These are phyloP conservation scores for Nautilus pompilius DNA, from an alignment of 1,140 invertebrate species.

Conservation along the genomic window DNA sequence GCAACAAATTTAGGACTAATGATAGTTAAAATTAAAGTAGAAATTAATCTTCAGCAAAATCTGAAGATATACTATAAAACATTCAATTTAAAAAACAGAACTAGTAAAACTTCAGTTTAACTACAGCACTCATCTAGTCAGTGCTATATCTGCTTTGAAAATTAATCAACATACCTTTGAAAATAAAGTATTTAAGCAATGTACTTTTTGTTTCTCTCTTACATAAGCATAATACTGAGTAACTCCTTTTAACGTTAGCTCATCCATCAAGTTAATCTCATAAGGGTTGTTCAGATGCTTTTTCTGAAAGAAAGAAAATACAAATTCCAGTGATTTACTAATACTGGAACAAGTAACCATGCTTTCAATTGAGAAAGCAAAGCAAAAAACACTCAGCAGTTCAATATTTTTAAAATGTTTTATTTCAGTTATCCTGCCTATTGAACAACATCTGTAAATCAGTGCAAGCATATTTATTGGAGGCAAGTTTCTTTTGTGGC, in stretches of 20 bases:
- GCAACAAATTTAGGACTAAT: too few species aligned
- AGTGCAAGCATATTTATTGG: too few species aligned
- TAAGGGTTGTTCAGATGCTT: slow-evolving; percentile 95
- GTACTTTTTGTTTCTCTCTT: slow-evolving; percentile 99
- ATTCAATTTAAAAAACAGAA: neutral
- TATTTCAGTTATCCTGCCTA: too few species aligned
- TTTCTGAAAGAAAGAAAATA: slow-evolving; percentile 62
- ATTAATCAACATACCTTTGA: slow-evolving; percentile 74
- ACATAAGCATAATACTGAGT: slow-evolving; percentile 99
- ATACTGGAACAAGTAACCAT: too few species aligned
- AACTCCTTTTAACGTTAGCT: slow-evolving; percentile 97
- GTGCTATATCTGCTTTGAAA: too few species aligned
- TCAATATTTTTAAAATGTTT: too few species aligned
- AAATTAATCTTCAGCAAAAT: neutral
- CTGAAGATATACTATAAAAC: slow-evolving; percentile 5
- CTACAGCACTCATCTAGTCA: too few species aligned
- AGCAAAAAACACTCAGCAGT: too few species aligned
- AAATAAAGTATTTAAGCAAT: slow-evolving; percentile 99
- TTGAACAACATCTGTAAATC: too few species aligned
- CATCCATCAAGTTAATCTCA: slow-evolving; percentile 99
- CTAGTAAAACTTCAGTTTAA: neutral
- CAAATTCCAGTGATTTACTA: neutral
- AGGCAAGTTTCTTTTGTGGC: too few species aligned
- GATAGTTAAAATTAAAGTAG: too few species aligned
- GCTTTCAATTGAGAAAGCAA: too few species aligned